Conservation (phyloP, 2,888 invertebrate species). For the Chironomus riparius region DNA sequence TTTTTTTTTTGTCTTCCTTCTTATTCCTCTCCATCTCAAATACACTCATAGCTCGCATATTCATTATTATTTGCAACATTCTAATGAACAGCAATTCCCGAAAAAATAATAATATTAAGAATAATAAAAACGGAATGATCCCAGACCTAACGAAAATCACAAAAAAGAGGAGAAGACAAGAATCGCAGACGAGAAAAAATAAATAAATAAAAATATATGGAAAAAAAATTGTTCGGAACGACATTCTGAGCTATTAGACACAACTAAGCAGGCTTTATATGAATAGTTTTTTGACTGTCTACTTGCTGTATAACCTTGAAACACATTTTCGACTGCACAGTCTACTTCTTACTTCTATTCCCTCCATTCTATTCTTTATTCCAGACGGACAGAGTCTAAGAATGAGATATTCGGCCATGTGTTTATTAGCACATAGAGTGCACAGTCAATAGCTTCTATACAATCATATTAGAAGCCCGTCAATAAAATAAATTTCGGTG, state of each 20-base stretch:
- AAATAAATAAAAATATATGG: not conserved
- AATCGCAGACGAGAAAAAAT: slow-evolving; percentile 11
- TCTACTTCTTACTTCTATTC: not conserved
- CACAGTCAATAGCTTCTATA: slow-evolving; percentile 9
- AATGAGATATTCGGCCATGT: slow-evolving; percentile 1
- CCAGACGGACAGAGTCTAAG: too few relatives aligned
- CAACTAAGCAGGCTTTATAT: slow-evolving; percentile 5
- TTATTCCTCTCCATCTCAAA: too few relatives aligned
- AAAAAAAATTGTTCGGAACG: not conserved
- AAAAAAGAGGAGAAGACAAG: not conserved
- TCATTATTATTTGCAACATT: too few relatives aligned
- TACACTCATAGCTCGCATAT: too few relatives aligned
- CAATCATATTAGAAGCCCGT: too few relatives aligned
- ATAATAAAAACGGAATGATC: not conserved
- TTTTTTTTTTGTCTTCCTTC: not conserved
- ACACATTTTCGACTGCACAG: slow-evolving; percentile 2
- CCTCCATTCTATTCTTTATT: too few relatives aligned
- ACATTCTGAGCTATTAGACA: slow-evolving; percentile 21
- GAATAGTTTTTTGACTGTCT: slow-evolving; percentile 26
- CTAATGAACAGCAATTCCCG: not conserved
- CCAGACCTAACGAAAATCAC: not conserved
- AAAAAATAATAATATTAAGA: not conserved
- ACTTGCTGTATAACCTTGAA: slow-evolving; percentile 21
- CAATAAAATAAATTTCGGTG: too few relatives aligned
- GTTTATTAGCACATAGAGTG: slow-evolving; percentile 23